Conservation (phyloP, 2,797 vertebrate genomes). For the Erethizon dorsatum region DNA sequence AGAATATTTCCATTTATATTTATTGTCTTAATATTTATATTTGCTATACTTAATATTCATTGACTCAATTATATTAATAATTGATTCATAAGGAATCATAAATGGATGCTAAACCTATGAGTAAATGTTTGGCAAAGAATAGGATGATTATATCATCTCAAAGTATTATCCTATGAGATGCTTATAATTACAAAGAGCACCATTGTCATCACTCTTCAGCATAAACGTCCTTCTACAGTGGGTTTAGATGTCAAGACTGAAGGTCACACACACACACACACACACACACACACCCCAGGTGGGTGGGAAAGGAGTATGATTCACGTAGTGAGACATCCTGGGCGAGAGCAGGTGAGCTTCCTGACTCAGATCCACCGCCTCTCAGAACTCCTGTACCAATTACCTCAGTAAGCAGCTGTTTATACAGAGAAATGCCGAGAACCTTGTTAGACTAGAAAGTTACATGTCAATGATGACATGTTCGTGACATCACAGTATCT, state of each 20-base stretch:
- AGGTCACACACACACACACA: not conserved
- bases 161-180: not conserved
- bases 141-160: not conserved
- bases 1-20: not conserved
- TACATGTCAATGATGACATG: not conserved
- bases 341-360: not conserved
- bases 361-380: not conserved
- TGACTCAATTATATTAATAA: not conserved
- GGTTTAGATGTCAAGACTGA: not conserved
- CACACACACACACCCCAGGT: not conserved
- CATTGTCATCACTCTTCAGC: not conserved
- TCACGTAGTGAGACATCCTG: not conserved
- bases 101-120: not conserved
- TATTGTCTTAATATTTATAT: not conserved
- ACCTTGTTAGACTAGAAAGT: not conserved
- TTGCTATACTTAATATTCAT: not conserved
- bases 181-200: not conserved
- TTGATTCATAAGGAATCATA: not conserved
- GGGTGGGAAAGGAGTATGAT: not conserved
- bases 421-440: not conserved
- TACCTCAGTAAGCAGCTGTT: not conserved
- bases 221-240: not conserved
- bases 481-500: not conserved
- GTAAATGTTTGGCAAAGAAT: constrained; percentile 18
- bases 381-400: not conserved